A percentile compares a stretch with the other conserved stretches of the same genome.
Conservation (phyloP, 2,797 vertebrate species). For the Orientallactaga sibirica region DNA sequence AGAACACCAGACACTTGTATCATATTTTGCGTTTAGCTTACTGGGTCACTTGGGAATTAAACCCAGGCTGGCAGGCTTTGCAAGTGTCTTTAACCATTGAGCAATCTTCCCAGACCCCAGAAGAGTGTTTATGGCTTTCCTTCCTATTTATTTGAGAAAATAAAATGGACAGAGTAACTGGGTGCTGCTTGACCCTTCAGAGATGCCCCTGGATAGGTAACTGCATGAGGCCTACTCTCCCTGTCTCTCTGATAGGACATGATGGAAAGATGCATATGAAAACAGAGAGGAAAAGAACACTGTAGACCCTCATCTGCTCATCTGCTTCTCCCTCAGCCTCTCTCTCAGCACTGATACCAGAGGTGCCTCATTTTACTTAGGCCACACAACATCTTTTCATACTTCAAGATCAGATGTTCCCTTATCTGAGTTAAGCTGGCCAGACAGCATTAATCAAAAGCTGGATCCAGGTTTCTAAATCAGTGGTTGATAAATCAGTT, state of each 20-base stretch:
- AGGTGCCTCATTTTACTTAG: not conserved
- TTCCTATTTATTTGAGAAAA: slow-evolving; percentile 44
- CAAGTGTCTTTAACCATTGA: too few relatives aligned
- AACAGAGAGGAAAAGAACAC: slow-evolving; percentile 17
- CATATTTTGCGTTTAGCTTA: too few relatives aligned
- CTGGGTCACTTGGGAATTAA: too few relatives aligned
- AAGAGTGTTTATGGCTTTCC: not conserved
- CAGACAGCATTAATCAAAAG: not conserved
- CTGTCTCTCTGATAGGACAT: slow-evolving; percentile 8
- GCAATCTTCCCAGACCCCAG: too few relatives aligned
- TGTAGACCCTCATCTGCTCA: not conserved
- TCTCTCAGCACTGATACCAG: not conserved
- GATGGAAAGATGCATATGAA: slow-evolving; percentile 27
- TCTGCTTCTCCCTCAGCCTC: slow-evolving; percentile 5
- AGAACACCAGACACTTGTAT: too few relatives aligned
- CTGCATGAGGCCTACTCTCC: not conserved
- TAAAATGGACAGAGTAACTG: slow-evolving; percentile 14
- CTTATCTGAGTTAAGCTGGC: slow-evolving; percentile 24
- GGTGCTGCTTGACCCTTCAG: not conserved
- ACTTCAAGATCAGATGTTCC: slow-evolving; percentile 27
- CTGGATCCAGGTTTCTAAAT: slow-evolving; percentile 32
- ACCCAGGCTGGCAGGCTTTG: too few relatives aligned
- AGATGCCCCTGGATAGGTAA: not conserved
- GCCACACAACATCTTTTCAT: slow-evolving; percentile 15
- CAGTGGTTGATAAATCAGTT: not conserved